Conservation (phyloP, 2,113 vertebrate species). For the Malurus elegans region DNA sequence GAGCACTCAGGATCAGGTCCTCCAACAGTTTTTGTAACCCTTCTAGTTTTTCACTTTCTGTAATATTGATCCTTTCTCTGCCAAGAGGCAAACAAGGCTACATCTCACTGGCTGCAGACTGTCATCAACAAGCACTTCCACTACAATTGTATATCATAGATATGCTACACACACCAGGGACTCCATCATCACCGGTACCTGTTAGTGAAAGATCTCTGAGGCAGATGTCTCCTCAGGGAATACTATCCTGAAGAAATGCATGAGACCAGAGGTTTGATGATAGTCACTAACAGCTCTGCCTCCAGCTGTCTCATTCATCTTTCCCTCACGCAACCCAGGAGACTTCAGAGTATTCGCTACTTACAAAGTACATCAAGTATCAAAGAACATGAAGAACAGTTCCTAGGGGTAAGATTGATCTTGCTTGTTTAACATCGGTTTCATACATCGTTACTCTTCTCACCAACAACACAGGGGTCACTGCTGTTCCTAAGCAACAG, state of each 20-base stretch:
- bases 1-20: neutral
- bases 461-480: neutral
- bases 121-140: neutral
- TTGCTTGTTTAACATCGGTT: slow-evolving; percentile 14
- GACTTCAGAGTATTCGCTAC: neutral
- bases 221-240: neutral
- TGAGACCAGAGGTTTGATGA: neutral
- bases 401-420: slow-evolving; percentile 20
- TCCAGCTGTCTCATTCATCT: neutral
- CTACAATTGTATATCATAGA: neutral
- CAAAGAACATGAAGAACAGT: neutral
- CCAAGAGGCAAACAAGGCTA: neutral
- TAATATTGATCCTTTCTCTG: neutral
- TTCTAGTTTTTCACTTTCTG: neutral
- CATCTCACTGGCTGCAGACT: neutral
- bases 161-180: neutral
- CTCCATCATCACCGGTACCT: neutral
- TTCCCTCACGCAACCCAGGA: neutral
- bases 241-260: neutral
- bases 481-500: slow-evolving; percentile 48
- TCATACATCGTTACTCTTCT: neutral
- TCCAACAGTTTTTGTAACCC: neutral
- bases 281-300: neutral
- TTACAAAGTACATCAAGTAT: neutral
- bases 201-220: neutral